Evolutionary conservation across 2,888 invertebrate genomes (phyloP).

Genomic region (Caenorhabditis imperialis): DNA sequence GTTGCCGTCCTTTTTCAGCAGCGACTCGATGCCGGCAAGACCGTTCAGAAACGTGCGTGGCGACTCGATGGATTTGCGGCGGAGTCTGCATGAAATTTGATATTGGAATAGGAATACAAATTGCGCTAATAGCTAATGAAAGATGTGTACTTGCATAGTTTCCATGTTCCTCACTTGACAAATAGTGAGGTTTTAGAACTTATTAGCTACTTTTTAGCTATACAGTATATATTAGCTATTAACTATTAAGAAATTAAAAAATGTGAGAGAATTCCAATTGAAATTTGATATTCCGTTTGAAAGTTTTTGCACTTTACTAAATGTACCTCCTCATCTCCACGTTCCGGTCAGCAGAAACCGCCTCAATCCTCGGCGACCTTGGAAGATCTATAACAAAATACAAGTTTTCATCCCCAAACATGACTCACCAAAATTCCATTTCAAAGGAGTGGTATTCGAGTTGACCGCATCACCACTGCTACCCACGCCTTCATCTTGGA

Average conservation of each 20-base stretch:
- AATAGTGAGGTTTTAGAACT: slow-evolving; percentile 3
- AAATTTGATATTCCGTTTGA: too few species aligned
- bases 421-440: slow-evolving; percentile 47
- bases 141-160: too few species aligned
- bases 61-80: slow-evolving; percentile 55
- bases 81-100: slow-evolving; percentile 32
- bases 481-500: slow-evolving; percentile 15
- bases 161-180: too few species aligned
- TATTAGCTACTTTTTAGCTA: neutral
- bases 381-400: slow-evolving; percentile 49
- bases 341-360: slow-evolving; percentile 43
- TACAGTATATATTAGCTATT: too few species aligned
- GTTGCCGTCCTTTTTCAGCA: slow-evolving; percentile 29
- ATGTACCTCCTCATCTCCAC: slow-evolving; percentile 42
- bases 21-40: slow-evolving; percentile 41
- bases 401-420: slow-evolving; percentile 42
- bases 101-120: slow-evolving; percentile 8
- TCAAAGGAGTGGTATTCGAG: too few species aligned
- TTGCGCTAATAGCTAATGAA: too few species aligned
- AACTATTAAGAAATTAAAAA: too few species aligned
- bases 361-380: slow-evolving; percentile 52
- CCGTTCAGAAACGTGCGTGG: slow-evolving; percentile 56
- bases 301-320: neutral
- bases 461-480: slow-evolving; percentile 8
- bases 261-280: neutral